Conservation (phyloP, 2,888 invertebrate species). For the Leucozona laternaria region DNA sequence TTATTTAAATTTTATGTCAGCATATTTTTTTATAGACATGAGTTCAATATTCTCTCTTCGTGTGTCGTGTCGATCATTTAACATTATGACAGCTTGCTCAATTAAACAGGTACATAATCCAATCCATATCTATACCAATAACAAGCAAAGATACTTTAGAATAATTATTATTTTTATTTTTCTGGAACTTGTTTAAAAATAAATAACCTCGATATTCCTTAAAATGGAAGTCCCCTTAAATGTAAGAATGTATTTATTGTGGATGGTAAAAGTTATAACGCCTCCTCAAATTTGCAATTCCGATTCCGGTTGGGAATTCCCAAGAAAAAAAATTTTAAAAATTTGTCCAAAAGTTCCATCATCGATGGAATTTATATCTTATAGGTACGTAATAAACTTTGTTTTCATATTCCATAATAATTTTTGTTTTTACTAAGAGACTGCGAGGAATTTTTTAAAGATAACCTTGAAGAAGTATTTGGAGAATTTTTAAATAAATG, state of each 20-base stretch:
- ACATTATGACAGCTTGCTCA: not conserved
- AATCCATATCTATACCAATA: not conserved
- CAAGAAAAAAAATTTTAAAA: not conserved
- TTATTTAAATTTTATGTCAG: not conserved
- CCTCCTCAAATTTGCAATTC: not conserved
- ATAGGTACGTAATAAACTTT: not conserved
- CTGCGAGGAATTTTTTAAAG: not conserved
- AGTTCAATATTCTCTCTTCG: not conserved
- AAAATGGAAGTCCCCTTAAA: not conserved
- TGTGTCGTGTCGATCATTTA: not conserved
- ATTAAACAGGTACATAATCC: not conserved
- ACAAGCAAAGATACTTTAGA: not conserved
- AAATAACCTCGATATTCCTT: not conserved
- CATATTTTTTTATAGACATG: not conserved
- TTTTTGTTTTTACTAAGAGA: not conserved
- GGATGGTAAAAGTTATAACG: not conserved
- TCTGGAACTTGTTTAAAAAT: not conserved
- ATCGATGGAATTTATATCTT: not conserved
- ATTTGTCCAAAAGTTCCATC: not conserved
- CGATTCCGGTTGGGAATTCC: slow-evolving; percentile 16
- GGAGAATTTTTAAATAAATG: slow-evolving; percentile 12
- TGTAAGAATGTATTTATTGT: not conserved
- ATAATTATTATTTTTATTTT: not conserved
- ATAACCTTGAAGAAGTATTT: slow-evolving; percentile 24
- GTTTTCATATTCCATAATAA: not conserved